A percentile compares a stretch with the other conserved stretches of the same genome.
These are phyloP conservation scores for Caenorhabditis doughertyi DNA, from an alignment of 2,888 invertebrate genomes.

Conservation along the genomic window DNA sequence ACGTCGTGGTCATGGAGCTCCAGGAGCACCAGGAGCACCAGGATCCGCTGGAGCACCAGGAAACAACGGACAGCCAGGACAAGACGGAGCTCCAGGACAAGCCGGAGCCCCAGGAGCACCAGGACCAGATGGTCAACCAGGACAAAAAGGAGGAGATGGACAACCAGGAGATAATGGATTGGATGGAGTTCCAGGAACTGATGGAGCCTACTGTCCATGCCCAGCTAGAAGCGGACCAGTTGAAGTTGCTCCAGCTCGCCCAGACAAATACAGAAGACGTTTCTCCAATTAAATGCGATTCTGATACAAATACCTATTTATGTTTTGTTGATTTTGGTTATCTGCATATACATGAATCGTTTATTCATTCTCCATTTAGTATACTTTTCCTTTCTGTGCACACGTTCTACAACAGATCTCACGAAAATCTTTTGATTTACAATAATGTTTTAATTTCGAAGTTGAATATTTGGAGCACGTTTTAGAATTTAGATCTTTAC, in stretches of 20 bases:
- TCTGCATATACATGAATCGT: conserved; percentile 43
- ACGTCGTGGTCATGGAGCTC: conserved; percentile 48
- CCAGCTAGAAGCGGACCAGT: conserved; percentile 52
- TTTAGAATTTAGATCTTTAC: conserved; percentile 74
- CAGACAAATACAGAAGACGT: conserved; percentile 57
- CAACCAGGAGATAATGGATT: conserved; percentile 48
- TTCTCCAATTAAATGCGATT: conserved; percentile 46
- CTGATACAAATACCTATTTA: not conserved
- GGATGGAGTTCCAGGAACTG: conserved; percentile 60
- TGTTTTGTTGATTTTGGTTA: conserved; percentile 17
- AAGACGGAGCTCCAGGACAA: conserved; percentile 67
- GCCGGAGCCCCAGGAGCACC: conserved; percentile 62
- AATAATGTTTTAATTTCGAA: conserved; percentile 72
- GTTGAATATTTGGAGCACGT: conserved; percentile 72
- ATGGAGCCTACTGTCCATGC: conserved; percentile 61
- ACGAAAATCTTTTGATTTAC: conserved; percentile 70
- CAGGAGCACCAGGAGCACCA: conserved; percentile 49
- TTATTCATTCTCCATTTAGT: conserved; percentile 27
- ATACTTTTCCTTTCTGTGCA: conserved; percentile 56
- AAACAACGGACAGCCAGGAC: conserved; percentile 57
- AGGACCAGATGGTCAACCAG: conserved; percentile 66
- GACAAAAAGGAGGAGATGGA: conserved; percentile 55
- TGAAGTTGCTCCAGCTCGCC: conserved; percentile 49
- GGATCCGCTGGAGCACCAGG: conserved; percentile 49
- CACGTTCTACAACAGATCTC: conserved; percentile 67